Conservation (phyloP, 2,888 invertebrate species). For the Syrista parreyssii region DNA sequence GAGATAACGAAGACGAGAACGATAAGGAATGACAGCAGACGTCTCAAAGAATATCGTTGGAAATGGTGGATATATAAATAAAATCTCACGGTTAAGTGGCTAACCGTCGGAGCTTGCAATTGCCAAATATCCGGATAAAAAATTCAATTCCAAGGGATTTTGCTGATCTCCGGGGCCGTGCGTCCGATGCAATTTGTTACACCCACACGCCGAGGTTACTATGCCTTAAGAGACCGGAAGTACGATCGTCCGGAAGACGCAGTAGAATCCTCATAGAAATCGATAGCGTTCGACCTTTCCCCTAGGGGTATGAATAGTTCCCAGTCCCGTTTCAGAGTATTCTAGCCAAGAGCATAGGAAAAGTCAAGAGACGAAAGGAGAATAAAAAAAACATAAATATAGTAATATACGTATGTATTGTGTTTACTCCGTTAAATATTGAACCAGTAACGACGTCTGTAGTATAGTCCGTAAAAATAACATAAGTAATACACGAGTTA, state of each 20-base stretch:
- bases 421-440: background rate
- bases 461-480: background rate
- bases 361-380: background rate
- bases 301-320: background rate
- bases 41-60: background rate
- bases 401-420: background rate
- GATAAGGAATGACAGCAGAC: background rate
- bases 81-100: background rate
- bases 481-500: background rate
- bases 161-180: slow-evolving; percentile 6
- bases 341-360: background rate
- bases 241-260: background rate
- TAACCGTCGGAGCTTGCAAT: slow-evolving; percentile 5
- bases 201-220: background rate
- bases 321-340: background rate
- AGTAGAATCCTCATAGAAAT: background rate
- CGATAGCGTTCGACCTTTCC: background rate
- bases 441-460: background rate
- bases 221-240: background rate
- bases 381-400: background rate
- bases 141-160: slow-evolving; percentile 20
- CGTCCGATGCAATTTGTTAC: background rate
- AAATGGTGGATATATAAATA: background rate
- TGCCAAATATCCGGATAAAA: slow-evolving; percentile 14
- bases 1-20: background rate